Conservation (phyloP, 2,113 vertebrate species). For the Oncorhynchus masou region DNA sequence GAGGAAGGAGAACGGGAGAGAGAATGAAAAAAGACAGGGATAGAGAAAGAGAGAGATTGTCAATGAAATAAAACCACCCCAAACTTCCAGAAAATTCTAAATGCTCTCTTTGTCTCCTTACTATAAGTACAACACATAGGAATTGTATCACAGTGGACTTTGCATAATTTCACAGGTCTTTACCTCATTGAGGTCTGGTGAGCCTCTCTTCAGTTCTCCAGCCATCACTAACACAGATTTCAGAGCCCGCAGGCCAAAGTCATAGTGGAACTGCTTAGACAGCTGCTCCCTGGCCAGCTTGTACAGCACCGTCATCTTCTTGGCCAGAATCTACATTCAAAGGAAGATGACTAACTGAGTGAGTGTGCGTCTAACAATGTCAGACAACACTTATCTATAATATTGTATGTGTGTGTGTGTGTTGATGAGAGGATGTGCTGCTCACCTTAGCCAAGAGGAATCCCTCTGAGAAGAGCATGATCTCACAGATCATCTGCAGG, state of each 20-base stretch:
- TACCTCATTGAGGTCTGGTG: constrained; percentile 88
- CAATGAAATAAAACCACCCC: neutral
- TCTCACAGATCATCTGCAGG: constrained; percentile 97
- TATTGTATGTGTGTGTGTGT: constrained; percentile 6
- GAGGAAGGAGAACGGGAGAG: neutral
- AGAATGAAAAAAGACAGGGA: neutral
- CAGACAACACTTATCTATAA: neutral
- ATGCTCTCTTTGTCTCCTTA: neutral
- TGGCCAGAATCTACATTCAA: constrained; percentile 82
- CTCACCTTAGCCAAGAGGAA: constrained; percentile 91
- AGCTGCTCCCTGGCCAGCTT: constrained; percentile 91
- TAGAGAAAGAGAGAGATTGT: neutral
- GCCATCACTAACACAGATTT: constrained; percentile 97
- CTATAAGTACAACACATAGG: neutral
- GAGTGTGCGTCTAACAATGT: neutral
- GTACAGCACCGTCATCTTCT: constrained; percentile 99
- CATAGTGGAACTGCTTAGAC: constrained; percentile 96
- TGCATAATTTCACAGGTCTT: neutral
- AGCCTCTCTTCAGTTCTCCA: constrained; percentile 91
- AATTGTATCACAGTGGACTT: neutral
- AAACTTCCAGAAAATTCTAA: neutral
- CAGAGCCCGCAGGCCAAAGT: constrained; percentile 92
- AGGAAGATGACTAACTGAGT: neutral
- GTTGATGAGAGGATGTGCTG: neutral
- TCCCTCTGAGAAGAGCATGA: constrained; percentile 98